These are phyloP conservation scores for Epistrophella euchroma DNA, from an alignment of 2,888 invertebrate species.

Conservation along the genomic window DNA sequence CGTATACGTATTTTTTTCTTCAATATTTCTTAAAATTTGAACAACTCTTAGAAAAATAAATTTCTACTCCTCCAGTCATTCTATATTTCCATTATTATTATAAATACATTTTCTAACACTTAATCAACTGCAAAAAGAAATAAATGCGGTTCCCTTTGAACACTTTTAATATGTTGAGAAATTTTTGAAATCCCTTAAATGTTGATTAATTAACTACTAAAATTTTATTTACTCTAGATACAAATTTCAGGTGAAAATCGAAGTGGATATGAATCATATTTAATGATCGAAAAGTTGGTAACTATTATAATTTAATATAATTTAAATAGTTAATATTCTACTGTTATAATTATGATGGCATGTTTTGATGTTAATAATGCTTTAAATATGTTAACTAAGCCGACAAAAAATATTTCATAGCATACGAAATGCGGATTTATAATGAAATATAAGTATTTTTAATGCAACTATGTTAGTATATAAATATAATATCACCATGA, in stretches of 20 bases:
- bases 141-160: background rate
- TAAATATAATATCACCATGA: conserved; percentile 66
- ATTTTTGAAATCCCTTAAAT: no score
- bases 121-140: background rate
- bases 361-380: conserved; percentile 35
- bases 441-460: conserved; percentile 38
- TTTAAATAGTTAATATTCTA: conserved; percentile 13
- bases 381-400: conserved; percentile 15
- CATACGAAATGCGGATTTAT: conserved; percentile 56
- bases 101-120: background rate
- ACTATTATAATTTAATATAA: background rate
- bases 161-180: background rate
- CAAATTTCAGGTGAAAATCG: background rate
- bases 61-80: no score
- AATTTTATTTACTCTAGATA: background rate
- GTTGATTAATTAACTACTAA: background rate
- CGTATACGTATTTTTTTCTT: no score
- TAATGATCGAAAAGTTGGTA: background rate
- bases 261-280: background rate
- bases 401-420: conserved; percentile 33
- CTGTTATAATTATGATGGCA: conserved; percentile 10
- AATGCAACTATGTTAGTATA: conserved; percentile 59
- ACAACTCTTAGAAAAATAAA: no score
- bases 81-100: no score
- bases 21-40: no score